Evolutionary conservation across 2,888 invertebrate species (phyloP).

Genomic region (Pheosia tremula): DNA sequence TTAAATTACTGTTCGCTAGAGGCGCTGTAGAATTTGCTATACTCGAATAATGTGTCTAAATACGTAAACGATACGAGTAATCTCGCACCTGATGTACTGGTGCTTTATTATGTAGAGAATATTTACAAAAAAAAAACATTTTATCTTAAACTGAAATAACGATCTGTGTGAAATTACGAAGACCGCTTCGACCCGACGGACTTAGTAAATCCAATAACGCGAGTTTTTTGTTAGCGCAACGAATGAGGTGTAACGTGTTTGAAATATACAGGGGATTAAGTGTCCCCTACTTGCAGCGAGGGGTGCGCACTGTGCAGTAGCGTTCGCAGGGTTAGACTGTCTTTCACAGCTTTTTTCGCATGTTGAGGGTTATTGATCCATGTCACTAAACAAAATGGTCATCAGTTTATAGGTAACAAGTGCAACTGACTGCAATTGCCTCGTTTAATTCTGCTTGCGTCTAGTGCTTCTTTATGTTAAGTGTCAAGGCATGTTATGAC

Average conservation of each 20-base stretch:
- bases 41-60: too few relatives aligned
- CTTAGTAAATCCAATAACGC: slow-evolving; percentile 78
- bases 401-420: not conserved
- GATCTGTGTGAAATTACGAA: slow-evolving; percentile 26
- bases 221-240: slow-evolving; percentile 79
- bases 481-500: not conserved
- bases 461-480: not conserved
- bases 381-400: slow-evolving; percentile 7
- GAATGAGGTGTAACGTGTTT: slow-evolving; percentile 84
- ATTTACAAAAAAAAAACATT: too few relatives aligned
- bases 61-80: too few relatives aligned
- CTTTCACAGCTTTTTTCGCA: slow-evolving; percentile 10
- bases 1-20: too few relatives aligned
- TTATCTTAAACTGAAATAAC: not conserved
- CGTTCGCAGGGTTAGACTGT: slow-evolving; percentile 20
- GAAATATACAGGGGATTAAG: slow-evolving; percentile 84
- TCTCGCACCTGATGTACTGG: too few relatives aligned
- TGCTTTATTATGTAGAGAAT: too few relatives aligned
- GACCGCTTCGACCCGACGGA: slow-evolving; percentile 67
- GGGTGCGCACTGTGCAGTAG: slow-evolving; percentile 45
- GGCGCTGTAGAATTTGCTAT: too few relatives aligned
- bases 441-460: too few relatives aligned
- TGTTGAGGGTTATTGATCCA: slow-evolving; percentile 30
- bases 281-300: slow-evolving; percentile 67
- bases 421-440: not conserved